These are phyloP conservation scores for Chrysocyon brachyurus DNA, from an alignment of 2,797 vertebrate species.

Conservation along the genomic window DNA sequence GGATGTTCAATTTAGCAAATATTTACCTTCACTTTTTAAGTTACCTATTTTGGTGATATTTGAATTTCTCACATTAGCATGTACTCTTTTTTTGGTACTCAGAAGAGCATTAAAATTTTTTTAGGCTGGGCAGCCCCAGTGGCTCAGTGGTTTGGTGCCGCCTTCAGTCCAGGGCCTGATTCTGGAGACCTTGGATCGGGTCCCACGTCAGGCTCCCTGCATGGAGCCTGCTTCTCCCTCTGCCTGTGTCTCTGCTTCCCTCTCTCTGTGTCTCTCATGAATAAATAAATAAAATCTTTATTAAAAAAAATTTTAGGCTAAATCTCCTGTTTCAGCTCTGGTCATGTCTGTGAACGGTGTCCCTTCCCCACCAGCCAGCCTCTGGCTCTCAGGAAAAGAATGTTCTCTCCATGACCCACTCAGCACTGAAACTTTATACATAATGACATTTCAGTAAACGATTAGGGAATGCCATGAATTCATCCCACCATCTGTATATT, in stretches of 20 bases:
- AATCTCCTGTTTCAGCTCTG: neutral
- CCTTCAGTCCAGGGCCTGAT: too few species aligned
- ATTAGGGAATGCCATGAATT: neutral
- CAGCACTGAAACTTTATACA: neutral
- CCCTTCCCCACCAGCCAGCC: neutral
- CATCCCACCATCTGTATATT: neutral
- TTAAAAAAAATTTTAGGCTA: too few species aligned
- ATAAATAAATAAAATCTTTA: too few species aligned
- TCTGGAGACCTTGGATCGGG: too few species aligned
- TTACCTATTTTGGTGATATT: neutral
- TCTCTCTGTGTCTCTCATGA: too few species aligned
- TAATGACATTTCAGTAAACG: neutral
- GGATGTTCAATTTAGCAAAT: neutral
- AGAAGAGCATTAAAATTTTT: neutral
- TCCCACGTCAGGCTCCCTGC: too few species aligned
- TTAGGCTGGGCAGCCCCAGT: neutral
- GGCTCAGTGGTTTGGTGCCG: too few species aligned
- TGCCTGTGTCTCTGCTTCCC: too few species aligned
- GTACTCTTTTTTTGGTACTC: neutral
- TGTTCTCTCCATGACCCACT: neutral
- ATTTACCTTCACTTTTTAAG: conserved; percentile 38
- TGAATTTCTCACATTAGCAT: neutral
- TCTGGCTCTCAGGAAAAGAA: neutral
- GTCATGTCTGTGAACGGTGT: neutral
- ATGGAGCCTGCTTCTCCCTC: too few species aligned